Percentiles rank a stretch among this genome's conserved stretches.
phyloP scores from a whole-genome alignment of 2,888 invertebrate genomes.

The Cephus nigrinus region DNA sequence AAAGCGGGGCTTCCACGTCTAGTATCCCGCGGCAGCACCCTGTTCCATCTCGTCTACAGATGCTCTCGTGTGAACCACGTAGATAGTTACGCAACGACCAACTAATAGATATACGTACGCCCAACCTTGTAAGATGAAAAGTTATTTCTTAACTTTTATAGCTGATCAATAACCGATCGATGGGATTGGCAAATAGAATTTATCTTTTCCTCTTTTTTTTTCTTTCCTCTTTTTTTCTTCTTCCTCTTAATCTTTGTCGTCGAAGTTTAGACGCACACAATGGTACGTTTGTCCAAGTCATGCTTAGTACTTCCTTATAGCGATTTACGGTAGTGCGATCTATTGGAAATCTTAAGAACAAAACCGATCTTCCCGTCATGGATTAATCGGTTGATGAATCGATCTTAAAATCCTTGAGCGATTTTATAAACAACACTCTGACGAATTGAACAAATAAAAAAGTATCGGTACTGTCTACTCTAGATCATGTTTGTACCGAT shows the following conservation, averaged over 20 bases:
- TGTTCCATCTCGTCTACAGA: not conserved
- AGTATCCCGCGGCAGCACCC: not conserved
- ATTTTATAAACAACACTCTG: conserved; percentile 5
- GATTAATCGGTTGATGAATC: not conserved
- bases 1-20: not conserved
- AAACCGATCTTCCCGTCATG: not conserved
- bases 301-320: not conserved
- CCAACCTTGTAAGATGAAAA: not conserved
- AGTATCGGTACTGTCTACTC: conserved; percentile 10
- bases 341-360: not conserved
- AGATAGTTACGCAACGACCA: not conserved
- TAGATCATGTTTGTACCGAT: not conserved
- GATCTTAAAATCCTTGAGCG: not conserved
- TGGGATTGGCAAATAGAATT: not conserved
- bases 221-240: not conserved
- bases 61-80: not conserved
- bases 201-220: not conserved
- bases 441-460: conserved; percentile 18
- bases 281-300: not conserved
- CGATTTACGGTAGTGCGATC: not conserved
- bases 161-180: not conserved
- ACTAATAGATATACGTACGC: not conserved
- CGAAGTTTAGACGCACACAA: not conserved
- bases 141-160: not conserved
- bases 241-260: not conserved